Base-by-base conservation (phyloP, 2,888 invertebrate genomes). In the Campaea margaritaria region DNA sequence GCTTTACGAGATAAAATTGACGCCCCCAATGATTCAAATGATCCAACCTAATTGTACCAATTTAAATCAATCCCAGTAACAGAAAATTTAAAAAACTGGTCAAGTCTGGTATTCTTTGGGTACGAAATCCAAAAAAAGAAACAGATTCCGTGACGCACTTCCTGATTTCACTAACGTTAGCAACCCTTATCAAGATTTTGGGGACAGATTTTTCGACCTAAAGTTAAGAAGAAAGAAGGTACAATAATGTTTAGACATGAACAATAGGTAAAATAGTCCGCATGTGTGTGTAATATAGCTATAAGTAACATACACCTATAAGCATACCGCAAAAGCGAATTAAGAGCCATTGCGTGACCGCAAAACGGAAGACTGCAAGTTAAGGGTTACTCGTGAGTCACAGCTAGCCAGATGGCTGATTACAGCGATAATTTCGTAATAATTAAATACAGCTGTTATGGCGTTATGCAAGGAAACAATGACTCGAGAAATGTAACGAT, bases 381-480 rank as follows among this genome's bases (percentile, higher is more conserved):
- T 34, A 68, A 68, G 67, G 69, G 69, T 60, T 66, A 63, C 66
- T 60, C 52, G 64, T 83, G 82, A 83, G 65, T 82, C 82, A 81
- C 63, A 52, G 63, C 53, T 57, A 70, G 69, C 76, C 85, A 85
- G 81, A 81, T 84, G 85, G 78, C 64, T 66, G 73, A 75, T 80
- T 74, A 72, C 70, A 65, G 59, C 52, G 59, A 55, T 64, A 85
- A 81, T 80, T 74, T 78, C 64, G 75, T 75, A 74, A 79, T 82
- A 73, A 81, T 80, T 76, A 76, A 78, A 71, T 70, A 73, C 81
- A 84, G 73, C 79, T 83, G 82, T 69, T 76, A 75, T 75, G 73
- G 69, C 67, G 62, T 77, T 80, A 82, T 77, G 76, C 72, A 75
- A 77, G 52, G 61, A 62, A 69, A 69, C 69, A 69, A 69, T 69